phyloP scores from a whole-genome alignment of 2,888 invertebrate genomes.

The Himalopsyche kuldschensis region DNA sequence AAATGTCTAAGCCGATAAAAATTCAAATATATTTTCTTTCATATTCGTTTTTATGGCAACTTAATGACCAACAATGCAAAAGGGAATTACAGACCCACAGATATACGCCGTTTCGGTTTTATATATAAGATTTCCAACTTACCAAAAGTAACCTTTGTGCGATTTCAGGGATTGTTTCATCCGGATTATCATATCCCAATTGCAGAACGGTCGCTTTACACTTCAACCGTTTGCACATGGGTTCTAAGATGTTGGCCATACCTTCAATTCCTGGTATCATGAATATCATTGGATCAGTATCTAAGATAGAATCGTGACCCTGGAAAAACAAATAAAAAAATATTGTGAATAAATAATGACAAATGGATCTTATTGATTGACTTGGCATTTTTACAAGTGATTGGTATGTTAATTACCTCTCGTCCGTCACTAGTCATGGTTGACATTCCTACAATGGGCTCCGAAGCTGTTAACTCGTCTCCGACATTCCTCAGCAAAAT shows the following conservation, averaged over 20 bases:
- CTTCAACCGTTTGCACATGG: slow-evolving; percentile 56
- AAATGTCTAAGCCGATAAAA: no score
- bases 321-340: slow-evolving; percentile 38
- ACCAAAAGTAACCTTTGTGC: slow-evolving; percentile 60
- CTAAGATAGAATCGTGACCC: slow-evolving; percentile 54
- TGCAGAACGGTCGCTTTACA: slow-evolving; percentile 60
- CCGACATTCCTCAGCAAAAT: slow-evolving; percentile 65
- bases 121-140: slow-evolving; percentile 37
- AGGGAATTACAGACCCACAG: no score
- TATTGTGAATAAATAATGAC: no score
- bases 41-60: no score
- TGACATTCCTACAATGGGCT: slow-evolving; percentile 59
- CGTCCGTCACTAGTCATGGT: slow-evolving; percentile 57
- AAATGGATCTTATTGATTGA: no score
- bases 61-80: no score
- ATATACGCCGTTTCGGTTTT: no score
- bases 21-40: no score
- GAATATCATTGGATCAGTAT: slow-evolving; percentile 57
- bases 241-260: slow-evolving; percentile 57
- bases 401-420: slow-evolving; percentile 44
- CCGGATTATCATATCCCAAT: slow-evolving; percentile 51
- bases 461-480: slow-evolving; percentile 59
- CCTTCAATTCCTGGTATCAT: slow-evolving; percentile 73
- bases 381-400: not conserved
- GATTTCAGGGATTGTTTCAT: slow-evolving; percentile 55